These are phyloP conservation scores for Brotula barbata DNA, from an alignment of 2,797 vertebrate species.

Conservation along the genomic window DNA sequence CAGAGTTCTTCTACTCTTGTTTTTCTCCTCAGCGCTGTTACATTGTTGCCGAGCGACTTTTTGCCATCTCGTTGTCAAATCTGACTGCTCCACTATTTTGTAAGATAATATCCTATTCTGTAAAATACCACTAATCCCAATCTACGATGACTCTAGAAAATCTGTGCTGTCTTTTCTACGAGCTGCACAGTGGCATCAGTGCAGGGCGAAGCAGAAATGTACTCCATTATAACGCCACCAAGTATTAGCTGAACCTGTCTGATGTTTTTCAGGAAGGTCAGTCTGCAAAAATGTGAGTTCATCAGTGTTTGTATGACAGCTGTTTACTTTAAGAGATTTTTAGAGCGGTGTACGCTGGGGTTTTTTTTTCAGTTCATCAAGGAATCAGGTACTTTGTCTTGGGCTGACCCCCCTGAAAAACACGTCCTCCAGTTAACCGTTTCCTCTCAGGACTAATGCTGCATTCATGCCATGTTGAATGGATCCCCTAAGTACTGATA, in stretches of 20 bases:
- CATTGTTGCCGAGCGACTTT: constrained; percentile 52
- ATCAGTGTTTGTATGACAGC: constrained; percentile 21
- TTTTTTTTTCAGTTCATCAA: constrained; percentile 35
- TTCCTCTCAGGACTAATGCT: constrained; percentile 66
- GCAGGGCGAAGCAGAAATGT: constrained; percentile 38
- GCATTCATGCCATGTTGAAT: constrained; percentile 51
- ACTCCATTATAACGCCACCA: constrained; percentile 39
- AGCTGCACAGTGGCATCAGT: constrained; percentile 48
- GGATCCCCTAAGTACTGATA: constrained; percentile 8
- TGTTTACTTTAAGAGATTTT: constrained; percentile 25
- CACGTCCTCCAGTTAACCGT: constrained; percentile 23
- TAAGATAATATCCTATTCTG: constrained; percentile 56
- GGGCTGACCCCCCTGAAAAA: constrained; percentile 24
- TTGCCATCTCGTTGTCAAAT: too few relatives aligned
- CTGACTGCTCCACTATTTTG: constrained; percentile 46
- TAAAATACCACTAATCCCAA: constrained; percentile 55
- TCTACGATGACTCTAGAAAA: constrained; percentile 23
- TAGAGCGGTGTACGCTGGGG: constrained; percentile 17
- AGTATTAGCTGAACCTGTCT: constrained; percentile 55
- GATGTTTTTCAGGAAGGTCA: constrained; percentile 38
- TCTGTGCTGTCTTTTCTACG: constrained; percentile 29
- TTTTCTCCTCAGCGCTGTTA: constrained; percentile 27
- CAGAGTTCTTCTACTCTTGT: neutral
- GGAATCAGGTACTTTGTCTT: constrained; percentile 41
- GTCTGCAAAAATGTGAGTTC: constrained; percentile 22